phyloP scores from a whole-genome alignment of 2,113 vertebrate species.

The Harpagus bidentatus region DNA sequence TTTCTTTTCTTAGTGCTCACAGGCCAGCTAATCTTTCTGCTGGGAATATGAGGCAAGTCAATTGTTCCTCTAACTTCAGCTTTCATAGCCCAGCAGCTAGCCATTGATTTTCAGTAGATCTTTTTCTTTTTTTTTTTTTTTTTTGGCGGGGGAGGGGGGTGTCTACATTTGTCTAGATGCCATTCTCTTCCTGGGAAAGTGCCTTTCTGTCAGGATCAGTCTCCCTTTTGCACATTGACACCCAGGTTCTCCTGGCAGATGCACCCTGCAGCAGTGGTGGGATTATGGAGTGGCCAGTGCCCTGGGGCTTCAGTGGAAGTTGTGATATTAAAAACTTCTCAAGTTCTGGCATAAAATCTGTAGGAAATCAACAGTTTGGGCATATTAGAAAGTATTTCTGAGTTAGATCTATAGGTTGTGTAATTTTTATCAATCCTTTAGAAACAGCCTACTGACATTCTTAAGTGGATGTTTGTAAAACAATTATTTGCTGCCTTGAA shows the following conservation, averaged over 20 bases:
- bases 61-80: background rate
- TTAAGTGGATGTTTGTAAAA: background rate
- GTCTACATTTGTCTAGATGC: background rate
- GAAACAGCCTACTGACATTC: background rate
- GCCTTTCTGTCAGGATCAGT: background rate
- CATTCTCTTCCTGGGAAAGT: background rate
- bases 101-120: background rate
- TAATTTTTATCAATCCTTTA: background rate
- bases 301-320: background rate
- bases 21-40: background rate
- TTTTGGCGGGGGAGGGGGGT: too few species aligned
- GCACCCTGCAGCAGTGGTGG: background rate
- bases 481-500: background rate
- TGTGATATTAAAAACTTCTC: background rate
- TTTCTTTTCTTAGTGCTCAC: background rate
- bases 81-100: background rate
- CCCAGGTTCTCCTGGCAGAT: background rate
- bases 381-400: background rate
- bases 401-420: background rate
- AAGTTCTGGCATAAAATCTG: background rate
- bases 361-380: background rate
- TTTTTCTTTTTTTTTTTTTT: background rate
- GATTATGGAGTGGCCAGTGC: background rate
- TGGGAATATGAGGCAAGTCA: background rate
- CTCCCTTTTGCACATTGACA: fast-evolving